Evolutionary conservation across 1,140 invertebrate species (phyloP), one percentile per base, ranked within the genome.

Genomic region (Stegodyphus dumicola): DNA sequence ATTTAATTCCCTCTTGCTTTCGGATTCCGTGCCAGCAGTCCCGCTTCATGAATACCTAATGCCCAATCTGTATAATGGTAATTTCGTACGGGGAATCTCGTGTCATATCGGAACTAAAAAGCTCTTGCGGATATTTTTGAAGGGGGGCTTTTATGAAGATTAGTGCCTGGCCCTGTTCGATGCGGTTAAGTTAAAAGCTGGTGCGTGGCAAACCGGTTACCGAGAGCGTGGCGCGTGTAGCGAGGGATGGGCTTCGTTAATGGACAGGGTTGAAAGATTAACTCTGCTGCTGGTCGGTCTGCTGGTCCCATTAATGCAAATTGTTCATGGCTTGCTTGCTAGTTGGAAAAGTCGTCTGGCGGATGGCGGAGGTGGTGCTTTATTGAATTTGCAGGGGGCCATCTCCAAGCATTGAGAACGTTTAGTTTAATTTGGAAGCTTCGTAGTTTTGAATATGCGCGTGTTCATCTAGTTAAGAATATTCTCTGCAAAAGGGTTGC

Each of bases 11-110:
- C 73, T 49, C 70, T 69, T 80, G 52, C 78, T 70, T 33, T 76
- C 64, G 49, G 66, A 10, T 48, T 74, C 53, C 52, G 13, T 18
- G 54, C 65, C n/a, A 53, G 48, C 7, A 60, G n/a, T 33, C 53
- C n/a, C 48, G 33, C 49, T 69, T 84, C 81, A 84, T 84, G 81
- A 84, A 84, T 84, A 84, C 56, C 73, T 75, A 70, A 84, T 84
- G 81, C 60, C 81, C 81, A 84, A 84, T 84, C 81, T 84, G 73
- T 84, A 84, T 84, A 84, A 84, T 84, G 73, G 81, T 76, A 69
- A 84, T 76, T 84, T 49, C 75, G n/a, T 48, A 49, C 51, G 15
- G 10, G 70, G 49, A 75, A 7, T 75, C 73, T 15, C 6, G 33
- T 75, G 73, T 67, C 69, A 51, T 11, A 79, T 15, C 33, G 75